Conservation (phyloP, 2,797 vertebrate genomes). For the Leucoraja ocellata region DNA sequence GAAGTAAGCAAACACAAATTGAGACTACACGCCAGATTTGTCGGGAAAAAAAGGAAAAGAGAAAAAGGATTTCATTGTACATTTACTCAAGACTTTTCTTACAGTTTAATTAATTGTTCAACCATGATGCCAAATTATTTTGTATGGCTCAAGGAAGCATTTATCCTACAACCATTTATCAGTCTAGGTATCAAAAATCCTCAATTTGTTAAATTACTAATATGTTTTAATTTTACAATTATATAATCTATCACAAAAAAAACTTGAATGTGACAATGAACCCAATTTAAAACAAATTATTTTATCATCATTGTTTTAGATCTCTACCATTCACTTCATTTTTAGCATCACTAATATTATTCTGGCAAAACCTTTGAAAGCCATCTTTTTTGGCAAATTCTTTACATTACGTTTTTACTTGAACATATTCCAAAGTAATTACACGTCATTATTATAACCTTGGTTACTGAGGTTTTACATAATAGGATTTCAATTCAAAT, state of each 20-base stretch:
- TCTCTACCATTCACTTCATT: not conserved
- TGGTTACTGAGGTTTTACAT: not conserved
- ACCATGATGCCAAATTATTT: not conserved
- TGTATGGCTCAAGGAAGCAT: not conserved
- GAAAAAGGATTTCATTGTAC: not conserved
- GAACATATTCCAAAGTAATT: not conserved
- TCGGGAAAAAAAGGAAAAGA: not conserved
- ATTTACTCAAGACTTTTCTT: not conserved
- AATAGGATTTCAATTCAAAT: not conserved
- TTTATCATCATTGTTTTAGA: not conserved
- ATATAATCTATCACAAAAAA: not conserved
- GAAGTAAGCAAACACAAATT: not conserved
- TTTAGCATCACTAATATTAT: not conserved
- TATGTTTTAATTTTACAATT: too few species aligned
- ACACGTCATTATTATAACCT: not conserved
- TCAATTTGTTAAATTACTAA: not conserved
- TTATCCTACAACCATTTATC: not conserved
- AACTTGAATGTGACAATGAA: not conserved
- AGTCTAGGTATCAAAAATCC: not conserved
- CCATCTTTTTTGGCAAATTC: not conserved
- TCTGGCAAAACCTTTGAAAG: not conserved
- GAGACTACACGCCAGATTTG: not conserved
- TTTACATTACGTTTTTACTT: not conserved
- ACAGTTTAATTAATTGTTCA: not conserved
- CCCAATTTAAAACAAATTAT: not conserved